Evolutionary conservation across 2,797 vertebrate genomes (phyloP).

Genomic region (Eulemur albifrons): DNA sequence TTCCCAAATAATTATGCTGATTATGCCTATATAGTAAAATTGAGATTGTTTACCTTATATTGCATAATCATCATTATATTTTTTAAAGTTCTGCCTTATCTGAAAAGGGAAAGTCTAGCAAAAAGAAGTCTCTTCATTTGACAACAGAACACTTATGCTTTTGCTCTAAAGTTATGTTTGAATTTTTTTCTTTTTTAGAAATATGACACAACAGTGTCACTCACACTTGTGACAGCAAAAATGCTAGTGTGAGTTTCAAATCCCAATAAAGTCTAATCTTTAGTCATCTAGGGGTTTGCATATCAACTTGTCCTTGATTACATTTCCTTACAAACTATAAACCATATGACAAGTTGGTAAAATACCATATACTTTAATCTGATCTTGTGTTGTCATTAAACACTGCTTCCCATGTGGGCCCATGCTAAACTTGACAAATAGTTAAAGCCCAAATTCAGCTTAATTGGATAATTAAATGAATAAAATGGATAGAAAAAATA

Average conservation of each 20-base stretch:
- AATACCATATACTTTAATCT: background rate
- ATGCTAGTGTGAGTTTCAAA: background rate
- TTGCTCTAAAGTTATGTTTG: background rate
- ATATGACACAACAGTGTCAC: background rate
- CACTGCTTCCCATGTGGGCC: background rate
- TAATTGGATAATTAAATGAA: background rate
- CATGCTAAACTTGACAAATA: background rate
- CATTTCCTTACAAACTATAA: background rate
- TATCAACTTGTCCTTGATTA: background rate
- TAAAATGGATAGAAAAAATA: background rate
- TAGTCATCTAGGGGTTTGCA: background rate
- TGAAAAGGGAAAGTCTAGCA: background rate
- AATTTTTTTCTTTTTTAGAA: background rate
- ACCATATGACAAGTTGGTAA: background rate
- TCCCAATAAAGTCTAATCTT: background rate
- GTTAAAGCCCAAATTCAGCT: background rate
- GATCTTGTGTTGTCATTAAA: background rate
- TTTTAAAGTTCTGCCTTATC: background rate
- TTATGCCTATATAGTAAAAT: background rate
- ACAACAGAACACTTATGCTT: background rate
- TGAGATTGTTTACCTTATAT: background rate
- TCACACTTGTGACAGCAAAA: background rate
- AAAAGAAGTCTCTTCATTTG: background rate
- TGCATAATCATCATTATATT: background rate
- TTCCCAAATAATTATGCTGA: background rate